Evolutionary conservation across 1,140 invertebrate genomes (phyloP).

Genomic region (Reticulitermes speratus): DNA sequence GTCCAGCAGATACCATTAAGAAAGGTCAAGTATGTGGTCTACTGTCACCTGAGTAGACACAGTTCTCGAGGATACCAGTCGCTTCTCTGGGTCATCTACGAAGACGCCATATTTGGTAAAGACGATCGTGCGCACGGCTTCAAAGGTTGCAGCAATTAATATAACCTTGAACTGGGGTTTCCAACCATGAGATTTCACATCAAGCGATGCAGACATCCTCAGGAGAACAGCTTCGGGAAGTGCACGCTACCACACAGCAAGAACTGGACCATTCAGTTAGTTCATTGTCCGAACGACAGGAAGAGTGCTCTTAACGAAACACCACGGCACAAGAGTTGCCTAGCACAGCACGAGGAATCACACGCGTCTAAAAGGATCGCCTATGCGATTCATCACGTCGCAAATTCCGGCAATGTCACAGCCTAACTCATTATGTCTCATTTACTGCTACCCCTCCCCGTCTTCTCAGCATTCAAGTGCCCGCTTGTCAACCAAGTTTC

Average conservation of each 20-base stretch:
- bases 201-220: slow-evolving; percentile 11
- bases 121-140: neutral
- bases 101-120: too few relatives aligned
- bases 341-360: neutral
- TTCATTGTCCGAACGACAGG: neutral
- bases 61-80: too few relatives aligned
- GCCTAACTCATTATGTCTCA: too few relatives aligned
- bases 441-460: too few relatives aligned
- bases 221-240: neutral
- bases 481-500: too few relatives aligned
- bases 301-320: neutral
- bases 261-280: too few relatives aligned
- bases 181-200: slow-evolving; percentile 4
- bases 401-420: too few relatives aligned
- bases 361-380: neutral
- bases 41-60: too few relatives aligned
- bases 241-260: neutral
- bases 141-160: neutral
- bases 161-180: neutral
- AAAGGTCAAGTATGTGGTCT: too few relatives aligned
- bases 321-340: neutral
- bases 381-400: neutral
- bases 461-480: too few relatives aligned
- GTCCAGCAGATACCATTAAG: too few relatives aligned
- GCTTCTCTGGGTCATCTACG: too few relatives aligned